Base-by-base conservation (phyloP, 2,113 vertebrate species). In the Nothoprocta pentlandii region DNA sequence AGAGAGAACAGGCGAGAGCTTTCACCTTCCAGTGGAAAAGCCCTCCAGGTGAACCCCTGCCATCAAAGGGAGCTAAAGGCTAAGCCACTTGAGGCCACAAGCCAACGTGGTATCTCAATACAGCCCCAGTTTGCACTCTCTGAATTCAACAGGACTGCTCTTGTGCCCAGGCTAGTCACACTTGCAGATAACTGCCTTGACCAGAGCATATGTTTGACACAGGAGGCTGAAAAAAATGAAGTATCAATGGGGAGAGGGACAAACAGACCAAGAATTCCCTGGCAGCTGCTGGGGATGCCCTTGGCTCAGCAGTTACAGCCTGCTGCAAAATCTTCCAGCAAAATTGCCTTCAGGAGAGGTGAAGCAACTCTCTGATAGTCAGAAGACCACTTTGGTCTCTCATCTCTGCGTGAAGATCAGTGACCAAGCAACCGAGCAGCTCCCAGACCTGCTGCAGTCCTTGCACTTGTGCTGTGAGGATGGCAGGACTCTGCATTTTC, bases 381-480 rank as follows among this genome's bases (percentile, higher is more conserved):
- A 32, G 25, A 46, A 46, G 26, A 82, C 21, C 47, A 34, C 63
- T 68, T 82, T 53, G 41, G 25, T 51, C 47, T 56, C 64, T 44
- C 62, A 17, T 83, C 30, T 82, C 41, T 1, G 1, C 5, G n/a
- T 25, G n/a, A 21, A 42, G 62, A 47, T 9, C 11, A 20, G 19
- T 56, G 13, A 34, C 51, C 56, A 2, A 0, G 6, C 42, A 81
- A 41, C 56, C 56, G 56, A 2, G 0, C 42, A 28, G 23, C 5
- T 20, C 36, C 36, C 2, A 20, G 7, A 28, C 0, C 41, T 53
- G 41, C 32, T 1, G 0, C 56, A 63, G 51, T 51, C 54, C 59
- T 15, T n/a, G 54, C 26, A 22, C 28, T n/a, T 9, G 0, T 20
- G 23, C 47, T 67, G 20, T 1, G 8, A 10, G 20, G 4, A 0